A percentile compares a stretch with the other conserved stretches of the same genome.
Conservation (phyloP, 2,888 invertebrate genomes). For the Agrotis segetum region DNA sequence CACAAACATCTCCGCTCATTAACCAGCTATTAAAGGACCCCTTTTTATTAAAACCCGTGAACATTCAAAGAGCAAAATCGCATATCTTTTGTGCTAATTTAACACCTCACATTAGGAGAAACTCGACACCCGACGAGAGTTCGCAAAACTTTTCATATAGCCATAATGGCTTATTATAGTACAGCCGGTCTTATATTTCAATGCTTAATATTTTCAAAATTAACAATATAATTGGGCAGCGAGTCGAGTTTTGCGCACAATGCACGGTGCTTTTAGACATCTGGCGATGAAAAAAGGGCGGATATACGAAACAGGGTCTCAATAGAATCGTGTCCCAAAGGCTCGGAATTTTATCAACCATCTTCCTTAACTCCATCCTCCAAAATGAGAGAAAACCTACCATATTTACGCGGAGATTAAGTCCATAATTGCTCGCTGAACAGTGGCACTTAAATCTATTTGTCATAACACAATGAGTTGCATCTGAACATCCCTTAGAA, state of each 20-base stretch:
- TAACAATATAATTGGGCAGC: conserved; percentile 91
- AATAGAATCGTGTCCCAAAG: conserved; percentile 86
- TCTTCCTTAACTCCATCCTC: conserved; percentile 50
- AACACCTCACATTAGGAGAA: conserved; percentile 71
- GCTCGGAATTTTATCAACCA: conserved; percentile 65
- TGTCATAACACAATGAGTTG: conserved; percentile 70
- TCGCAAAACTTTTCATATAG: conserved; percentile 59
- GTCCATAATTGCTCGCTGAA: conserved; percentile 60
- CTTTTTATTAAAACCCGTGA: conserved; percentile 43
- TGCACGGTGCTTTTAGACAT: conserved; percentile 82
- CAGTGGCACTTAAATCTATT: conserved; percentile 63
- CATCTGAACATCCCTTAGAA: conserved; percentile 90
- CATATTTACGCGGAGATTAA: conserved; percentile 40
- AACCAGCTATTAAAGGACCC: conserved; percentile 60
- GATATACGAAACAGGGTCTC: conserved; percentile 88
- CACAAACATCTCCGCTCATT: conserved; percentile 48
- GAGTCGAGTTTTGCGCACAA: conserved; percentile 81
- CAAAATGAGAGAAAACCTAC: conserved; percentile 56
- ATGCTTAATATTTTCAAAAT: conserved; percentile 89
- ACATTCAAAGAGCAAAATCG: conserved; percentile 51
- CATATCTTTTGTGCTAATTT: conserved; percentile 64
- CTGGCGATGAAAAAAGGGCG: conserved; percentile 89
- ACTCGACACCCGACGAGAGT: conserved; percentile 64
- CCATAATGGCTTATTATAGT: conserved; percentile 88
- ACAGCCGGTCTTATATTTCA: conserved; percentile 86